Evolutionary conservation across 2,113 vertebrate species (phyloP), one percentile per base, ranked within the genome.

Genomic region (Microcebus jonahi): DNA sequence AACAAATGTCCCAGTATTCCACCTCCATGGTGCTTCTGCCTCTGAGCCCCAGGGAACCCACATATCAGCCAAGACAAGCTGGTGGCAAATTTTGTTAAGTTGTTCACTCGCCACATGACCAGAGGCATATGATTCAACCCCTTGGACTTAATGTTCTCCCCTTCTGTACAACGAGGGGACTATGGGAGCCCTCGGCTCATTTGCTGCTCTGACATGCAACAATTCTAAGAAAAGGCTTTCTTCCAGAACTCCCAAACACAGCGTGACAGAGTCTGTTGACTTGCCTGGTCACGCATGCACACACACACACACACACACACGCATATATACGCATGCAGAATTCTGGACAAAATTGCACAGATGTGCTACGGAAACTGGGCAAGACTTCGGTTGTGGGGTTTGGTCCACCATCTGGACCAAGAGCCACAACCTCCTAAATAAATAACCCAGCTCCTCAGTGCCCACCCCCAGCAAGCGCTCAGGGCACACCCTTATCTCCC

Each of bases 261-360:
- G 23, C 20, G 42, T 42, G 15, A 68, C 75, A 80, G 84, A 42
- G 31, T 75, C 68, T 67, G 8, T 25, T 0, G 3, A 53, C 1
- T 1, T 18, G 31, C 70, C 81, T 42, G 50, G 29, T 29, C 18
- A 48, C 0, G 20, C 12, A 10, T 17, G 65, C 15, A 12, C 29
- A 9, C 42, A n/a, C 0, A 9, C 42, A n/a, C 0, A 23, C 21
- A 13, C 2, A 42, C 15, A n/a, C 0, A 25, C 21, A 13, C 2
- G 5, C 34, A 14, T 50, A 50, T 48, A 39, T 18, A 23, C 4
- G 11, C 12, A 65, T 23, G 7, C 27, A 81, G 45, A n/a, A 53
- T 59, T 39, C 71, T 39, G 14, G 76, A 75, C 12, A 53, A 27
- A 36, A 23, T 42, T 7, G 18, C 84, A 9, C 45, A 76, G 87